Conservation (phyloP, 1,140 invertebrate species). For the Zaprionus vittiger region DNA sequence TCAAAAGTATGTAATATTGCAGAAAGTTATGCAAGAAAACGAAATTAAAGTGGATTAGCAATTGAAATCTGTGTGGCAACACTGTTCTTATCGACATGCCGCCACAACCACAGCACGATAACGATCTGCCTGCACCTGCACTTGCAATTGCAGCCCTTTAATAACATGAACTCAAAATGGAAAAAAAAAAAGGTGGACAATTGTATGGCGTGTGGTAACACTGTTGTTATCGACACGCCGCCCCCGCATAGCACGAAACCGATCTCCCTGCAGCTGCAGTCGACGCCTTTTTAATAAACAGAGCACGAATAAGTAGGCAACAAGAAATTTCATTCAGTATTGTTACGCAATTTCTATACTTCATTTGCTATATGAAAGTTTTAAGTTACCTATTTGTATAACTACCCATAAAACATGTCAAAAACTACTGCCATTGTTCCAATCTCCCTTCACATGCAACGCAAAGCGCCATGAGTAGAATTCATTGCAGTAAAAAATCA, state of each 20-base stretch:
- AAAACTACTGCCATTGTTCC: not conserved
- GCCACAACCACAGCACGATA: not conserved
- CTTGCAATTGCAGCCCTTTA: not conserved
- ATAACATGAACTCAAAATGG: not conserved
- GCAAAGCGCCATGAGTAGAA: not conserved
- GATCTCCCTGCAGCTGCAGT: too few species aligned
- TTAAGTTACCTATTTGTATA: not conserved
- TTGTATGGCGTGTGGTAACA: not conserved
- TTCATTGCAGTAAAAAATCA: constrained; percentile 39
- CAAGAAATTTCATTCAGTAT: not conserved
- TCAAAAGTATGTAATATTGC: not conserved
- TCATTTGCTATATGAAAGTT: not conserved
- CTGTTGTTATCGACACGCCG: not conserved
- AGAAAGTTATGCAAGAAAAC: too few species aligned
- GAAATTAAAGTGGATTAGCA: not conserved
- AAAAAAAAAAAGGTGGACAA: too few species aligned
- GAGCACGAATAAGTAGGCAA: not conserved
- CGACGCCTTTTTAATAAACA: not conserved
- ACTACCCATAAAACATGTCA: constrained; percentile 2
- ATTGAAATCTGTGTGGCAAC: not conserved
- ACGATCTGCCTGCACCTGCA: too few species aligned
- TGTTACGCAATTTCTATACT: not conserved
- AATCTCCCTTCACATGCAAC: not conserved
- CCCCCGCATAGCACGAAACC: not conserved
- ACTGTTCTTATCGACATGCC: not conserved